Conservation (phyloP, 1,140 invertebrate species). For the Pemphigus obesinymphae region DNA sequence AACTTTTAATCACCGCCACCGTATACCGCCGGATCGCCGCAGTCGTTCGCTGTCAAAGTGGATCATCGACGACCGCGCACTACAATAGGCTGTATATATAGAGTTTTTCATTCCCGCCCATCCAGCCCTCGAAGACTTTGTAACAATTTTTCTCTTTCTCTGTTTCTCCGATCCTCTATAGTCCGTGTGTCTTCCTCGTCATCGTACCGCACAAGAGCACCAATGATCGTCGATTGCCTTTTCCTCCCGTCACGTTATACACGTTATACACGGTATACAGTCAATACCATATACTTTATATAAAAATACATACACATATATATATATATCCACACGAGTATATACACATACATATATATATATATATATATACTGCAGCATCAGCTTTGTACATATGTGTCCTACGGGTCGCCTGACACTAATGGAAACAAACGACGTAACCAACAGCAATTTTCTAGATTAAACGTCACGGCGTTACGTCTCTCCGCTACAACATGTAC, state of each 20-base stretch:
- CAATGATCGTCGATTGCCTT: background rate
- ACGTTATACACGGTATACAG: too few relatives aligned
- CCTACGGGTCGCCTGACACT: slow-evolving; percentile 43
- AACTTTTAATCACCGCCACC: slow-evolving; percentile 3
- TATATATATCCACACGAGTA: background rate
- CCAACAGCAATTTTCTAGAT: slow-evolving; percentile 46
- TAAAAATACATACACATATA: background rate
- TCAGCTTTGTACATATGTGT: slow-evolving; percentile 43
- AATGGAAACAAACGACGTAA: slow-evolving; percentile 46
- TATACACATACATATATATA: background rate
- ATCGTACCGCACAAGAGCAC: background rate
- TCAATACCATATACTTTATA: too few relatives aligned
- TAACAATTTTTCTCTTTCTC: background rate
- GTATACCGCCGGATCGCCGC: background rate
- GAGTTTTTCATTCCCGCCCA: background rate
- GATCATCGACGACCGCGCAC: slow-evolving; percentile 16
- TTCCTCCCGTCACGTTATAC: too few relatives aligned
- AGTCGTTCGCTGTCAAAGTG: slow-evolving; percentile 9
- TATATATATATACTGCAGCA: background rate
- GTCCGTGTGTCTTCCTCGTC: too few relatives aligned
- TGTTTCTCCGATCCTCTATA: background rate
- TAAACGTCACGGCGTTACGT: slow-evolving; percentile 43
- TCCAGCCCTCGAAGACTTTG: background rate
- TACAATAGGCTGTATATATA: too few relatives aligned
- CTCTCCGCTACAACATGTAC: background rate